These are phyloP conservation scores for Coelinius sp. DNA, from an alignment of 2,888 invertebrate species.

Conservation along the genomic window DNA sequence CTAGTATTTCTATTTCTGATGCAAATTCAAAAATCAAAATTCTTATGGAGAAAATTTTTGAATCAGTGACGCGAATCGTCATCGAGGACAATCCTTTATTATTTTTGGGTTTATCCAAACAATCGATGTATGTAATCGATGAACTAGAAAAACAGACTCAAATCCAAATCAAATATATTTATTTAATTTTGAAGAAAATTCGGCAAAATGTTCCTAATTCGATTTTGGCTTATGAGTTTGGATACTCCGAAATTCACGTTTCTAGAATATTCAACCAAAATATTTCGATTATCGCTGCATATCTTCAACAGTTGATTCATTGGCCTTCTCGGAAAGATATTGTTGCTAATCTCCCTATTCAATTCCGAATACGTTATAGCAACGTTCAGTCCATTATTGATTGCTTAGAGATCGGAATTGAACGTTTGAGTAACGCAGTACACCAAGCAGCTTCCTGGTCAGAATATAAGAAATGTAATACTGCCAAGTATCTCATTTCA, in stretches of 20 bases:
- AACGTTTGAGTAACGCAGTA: conserved; percentile 52
- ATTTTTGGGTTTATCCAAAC: too few relatives aligned
- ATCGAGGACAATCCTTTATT: too few relatives aligned
- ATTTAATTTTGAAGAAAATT: background rate
- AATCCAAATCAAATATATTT: background rate
- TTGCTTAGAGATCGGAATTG: conserved; percentile 56
- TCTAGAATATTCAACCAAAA: background rate
- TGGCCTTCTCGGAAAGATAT: background rate
- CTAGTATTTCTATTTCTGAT: too few relatives aligned
- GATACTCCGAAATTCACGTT: background rate
- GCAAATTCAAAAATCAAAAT: too few relatives aligned
- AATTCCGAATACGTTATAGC: conserved; percentile 29
- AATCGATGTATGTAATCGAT: too few relatives aligned
- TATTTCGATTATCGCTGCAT: background rate
- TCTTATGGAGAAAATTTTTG: too few relatives aligned
- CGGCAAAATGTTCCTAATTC: background rate
- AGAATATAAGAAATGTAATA: conserved; percentile 58
- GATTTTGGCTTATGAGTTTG: background rate
- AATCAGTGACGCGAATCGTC: too few relatives aligned
- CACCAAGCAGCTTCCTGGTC: conserved; percentile 57
- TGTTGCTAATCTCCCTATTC: conserved; percentile 16
- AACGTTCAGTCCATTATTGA: conserved; percentile 50
- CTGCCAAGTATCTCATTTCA: too few relatives aligned
- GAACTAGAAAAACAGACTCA: too few relatives aligned
- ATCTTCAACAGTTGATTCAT: background rate